Evolutionary conservation across 2,888 invertebrate genomes (phyloP).

Genomic region (Crocallis elinguaria): DNA sequence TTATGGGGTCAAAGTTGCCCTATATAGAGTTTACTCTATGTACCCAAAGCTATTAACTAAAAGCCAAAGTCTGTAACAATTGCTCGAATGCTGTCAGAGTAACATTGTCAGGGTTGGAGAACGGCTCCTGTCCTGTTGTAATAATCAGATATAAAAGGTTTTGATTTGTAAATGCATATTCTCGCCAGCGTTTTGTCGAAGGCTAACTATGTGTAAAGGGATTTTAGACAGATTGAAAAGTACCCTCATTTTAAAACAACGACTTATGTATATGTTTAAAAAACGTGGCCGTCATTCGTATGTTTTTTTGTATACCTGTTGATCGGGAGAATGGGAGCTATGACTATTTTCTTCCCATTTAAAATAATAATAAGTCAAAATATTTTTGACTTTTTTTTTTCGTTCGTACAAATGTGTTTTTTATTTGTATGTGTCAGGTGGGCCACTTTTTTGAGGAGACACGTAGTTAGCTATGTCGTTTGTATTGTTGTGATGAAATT

Average conservation of each 20-base stretch:
- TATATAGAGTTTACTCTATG: too few relatives aligned
- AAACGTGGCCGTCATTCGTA: slow-evolving; percentile 28
- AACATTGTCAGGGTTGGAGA: too few relatives aligned
- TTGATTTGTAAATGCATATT: slow-evolving; percentile 3
- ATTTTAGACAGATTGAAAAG: neutral
- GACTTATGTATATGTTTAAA: slow-evolving; percentile 12
- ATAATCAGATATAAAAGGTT: too few relatives aligned
- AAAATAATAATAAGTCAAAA: slow-evolving; percentile 29
- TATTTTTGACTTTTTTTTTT: slow-evolving; percentile 36
- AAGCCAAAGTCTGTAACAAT: too few relatives aligned
- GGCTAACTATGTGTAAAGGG: slow-evolving; percentile 30
- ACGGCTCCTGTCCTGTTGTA: too few relatives aligned
- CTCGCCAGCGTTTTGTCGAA: slow-evolving; percentile 30
- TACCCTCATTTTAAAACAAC: slow-evolving; percentile 8
- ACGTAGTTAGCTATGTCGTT: slow-evolving; percentile 1
- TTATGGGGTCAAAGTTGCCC: too few relatives aligned
- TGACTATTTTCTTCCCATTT: slow-evolving; percentile 46
- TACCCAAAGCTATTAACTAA: too few relatives aligned
- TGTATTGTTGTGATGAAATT: neutral
- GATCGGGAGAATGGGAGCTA: slow-evolving; percentile 54
- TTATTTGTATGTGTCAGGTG: slow-evolving; percentile 3
- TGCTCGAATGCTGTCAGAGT: too few relatives aligned
- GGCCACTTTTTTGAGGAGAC: slow-evolving; percentile 13
- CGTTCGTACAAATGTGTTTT: slow-evolving; percentile 26
- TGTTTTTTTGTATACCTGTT: slow-evolving; percentile 47